These are phyloP conservation scores for Lochmaea capreae DNA, from an alignment of 2,888 invertebrate genomes.

Conservation along the genomic window DNA sequence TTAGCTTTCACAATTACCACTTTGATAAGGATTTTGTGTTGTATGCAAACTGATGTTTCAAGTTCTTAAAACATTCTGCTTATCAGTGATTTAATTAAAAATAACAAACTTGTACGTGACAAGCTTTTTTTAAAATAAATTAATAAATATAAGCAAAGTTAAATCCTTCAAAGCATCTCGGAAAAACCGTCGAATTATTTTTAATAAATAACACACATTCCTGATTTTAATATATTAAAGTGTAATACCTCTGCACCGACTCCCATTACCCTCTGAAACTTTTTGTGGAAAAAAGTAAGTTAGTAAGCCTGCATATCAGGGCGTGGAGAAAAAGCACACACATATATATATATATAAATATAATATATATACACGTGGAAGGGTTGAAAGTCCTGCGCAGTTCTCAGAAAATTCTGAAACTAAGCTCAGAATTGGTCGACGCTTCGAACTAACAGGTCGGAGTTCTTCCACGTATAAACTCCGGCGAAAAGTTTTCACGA, in stretches of 20 bases:
- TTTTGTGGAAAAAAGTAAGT: conserved; percentile 60
- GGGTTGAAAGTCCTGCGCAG: conserved; percentile 49
- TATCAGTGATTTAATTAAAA: too few relatives aligned
- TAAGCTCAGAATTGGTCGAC: conserved; percentile 48
- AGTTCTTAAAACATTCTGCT: too few relatives aligned
- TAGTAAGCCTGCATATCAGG: conserved; percentile 63
- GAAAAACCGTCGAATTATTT: conserved; percentile 38
- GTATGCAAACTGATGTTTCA: too few relatives aligned
- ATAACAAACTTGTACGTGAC: too few relatives aligned
- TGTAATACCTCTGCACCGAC: conserved; percentile 43
- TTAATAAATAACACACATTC: conserved; percentile 43
- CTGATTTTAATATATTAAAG: conserved; percentile 44
- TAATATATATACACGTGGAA: conserved; percentile 53
- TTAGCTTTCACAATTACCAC: too few relatives aligned
- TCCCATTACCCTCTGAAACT: conserved; percentile 53
- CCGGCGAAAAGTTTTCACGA: conserved; percentile 30
- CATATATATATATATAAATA: too few relatives aligned
- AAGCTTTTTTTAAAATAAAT: conserved; percentile 10
- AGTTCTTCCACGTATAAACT: conserved; percentile 29
- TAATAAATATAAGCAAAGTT: conserved; percentile 14
- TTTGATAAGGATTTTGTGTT: too few relatives aligned
- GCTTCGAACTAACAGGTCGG: conserved; percentile 37
- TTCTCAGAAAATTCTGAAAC: conserved; percentile 46
- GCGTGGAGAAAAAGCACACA: conserved; percentile 58
- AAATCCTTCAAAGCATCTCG: conserved; percentile 27